phyloP scores from a whole-genome alignment of 2,797 vertebrate species.

The Paramormyrops hopkinsi region DNA sequence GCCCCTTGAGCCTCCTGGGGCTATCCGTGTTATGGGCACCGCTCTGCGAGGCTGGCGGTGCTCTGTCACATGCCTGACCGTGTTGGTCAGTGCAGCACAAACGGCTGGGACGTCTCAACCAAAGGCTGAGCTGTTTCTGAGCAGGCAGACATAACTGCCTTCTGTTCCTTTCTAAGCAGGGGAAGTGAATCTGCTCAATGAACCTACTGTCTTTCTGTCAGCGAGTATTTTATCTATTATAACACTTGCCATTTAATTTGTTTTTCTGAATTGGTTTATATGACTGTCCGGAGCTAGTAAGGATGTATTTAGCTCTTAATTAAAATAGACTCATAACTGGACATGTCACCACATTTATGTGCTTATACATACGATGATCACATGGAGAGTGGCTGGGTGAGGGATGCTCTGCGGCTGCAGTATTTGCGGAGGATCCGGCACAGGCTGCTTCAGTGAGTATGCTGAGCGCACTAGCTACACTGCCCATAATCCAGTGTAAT shows the following conservation, averaged over 20 bases:
- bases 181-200: conserved; percentile 1
- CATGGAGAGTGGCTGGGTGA: neutral
- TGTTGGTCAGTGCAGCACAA: neutral
- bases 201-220: neutral
- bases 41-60: neutral
- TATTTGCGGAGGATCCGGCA: neutral
- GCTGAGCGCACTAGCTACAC: neutral
- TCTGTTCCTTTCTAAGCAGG: neutral
- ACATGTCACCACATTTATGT: neutral
- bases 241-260: neutral
- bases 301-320: neutral
- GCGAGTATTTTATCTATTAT: neutral
- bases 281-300: neutral
- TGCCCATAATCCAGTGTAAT: neutral
- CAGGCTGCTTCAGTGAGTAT: neutral
- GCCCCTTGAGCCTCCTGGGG: neutral
- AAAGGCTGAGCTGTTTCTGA: neutral
- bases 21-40: neutral
- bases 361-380: neutral
- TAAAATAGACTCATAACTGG: neutral
- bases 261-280: neutral
- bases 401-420: neutral
- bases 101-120: neutral
- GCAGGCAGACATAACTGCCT: neutral
- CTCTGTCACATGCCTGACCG: neutral